Evolutionary conservation across 2,113 vertebrate species (phyloP), one percentile per base, ranked within the genome.

Genomic region (Paramisgurnus dabryanus): DNA sequence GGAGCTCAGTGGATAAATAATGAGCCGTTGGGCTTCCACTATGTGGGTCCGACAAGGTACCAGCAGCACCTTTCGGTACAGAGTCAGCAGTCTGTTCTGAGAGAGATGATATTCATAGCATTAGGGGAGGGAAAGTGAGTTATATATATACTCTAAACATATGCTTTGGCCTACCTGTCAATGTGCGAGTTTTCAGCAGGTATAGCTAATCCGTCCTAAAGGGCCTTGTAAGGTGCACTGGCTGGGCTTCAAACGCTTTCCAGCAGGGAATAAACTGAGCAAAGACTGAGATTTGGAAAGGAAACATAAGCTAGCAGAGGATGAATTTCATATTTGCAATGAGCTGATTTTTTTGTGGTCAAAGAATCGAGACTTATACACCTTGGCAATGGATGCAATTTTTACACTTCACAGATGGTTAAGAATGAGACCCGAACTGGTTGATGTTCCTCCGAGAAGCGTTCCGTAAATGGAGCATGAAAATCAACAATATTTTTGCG

Each of bases 1-100:
- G 82, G 86, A 78, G 82, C 65, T 73, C 81, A 67, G 57, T 76
- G 83, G 85, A 89, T 88, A 89, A 92, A 90, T 88, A 90, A 90
- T 82, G 87, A 85, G 76, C 85, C 68, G 86, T 77, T 83, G 83
- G 70, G 82, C 57, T 83, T 80, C 47, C 83, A 71, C 84, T 66
- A 22, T 41, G 72, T 79, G 79, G 85, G 85, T 86, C 87, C 58
- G 39, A 61, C 70, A 22, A 79, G 84, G 81, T 22, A 86, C 82
- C 63, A 81, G 45, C 81, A 81, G 78, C 74, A 86, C 80, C 78
- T 73, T 67, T 34, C 53, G 18, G 76, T 53, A 77, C 47, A 88
- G 73, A 83, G 53, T 73, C 45, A 66, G 40, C 79, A 61, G 45
- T 64, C 58, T 67, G 39, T 63, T 34, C 27, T 83, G 50, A 75